Evolutionary conservation across 2,888 invertebrate genomes (phyloP), one percentile per base, ranked within the genome.

Genomic region (Ligdia adustata): DNA sequence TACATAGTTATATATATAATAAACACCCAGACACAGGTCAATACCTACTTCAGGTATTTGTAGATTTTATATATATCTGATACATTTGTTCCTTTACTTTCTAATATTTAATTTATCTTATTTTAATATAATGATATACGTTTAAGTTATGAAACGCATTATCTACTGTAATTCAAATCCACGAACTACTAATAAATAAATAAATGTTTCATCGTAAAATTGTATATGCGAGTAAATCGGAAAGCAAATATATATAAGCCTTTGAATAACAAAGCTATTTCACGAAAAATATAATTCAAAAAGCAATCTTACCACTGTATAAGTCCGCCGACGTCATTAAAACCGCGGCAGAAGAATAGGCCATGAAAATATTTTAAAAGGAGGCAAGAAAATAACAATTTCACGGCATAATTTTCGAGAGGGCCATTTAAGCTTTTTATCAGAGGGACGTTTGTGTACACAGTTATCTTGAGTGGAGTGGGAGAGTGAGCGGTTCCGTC

Each of bases 391-490:
- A 82, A 85, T 86, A 86, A 86, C 82, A 86, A 85, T 83, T 83
- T 77, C 66, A 66, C 62, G 65, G 80, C 75, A 85, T 85, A 85
- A 86, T 87, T 87, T 83, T 75, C 71, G 71, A 79, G 76, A 70
- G 67, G 77, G 78, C 79, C 82, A 81, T 83, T 85, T 83, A 75
- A 82, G 85, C 82, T 83, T 86, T 86, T 88, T 87, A 86, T 87
- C 88, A 81, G 78, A 61, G 66, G 61, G 69, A 81, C 79, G 77
- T 81, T 82, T 82, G 83, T 86, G 72, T 87, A 80, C 72, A 75
- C 83, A 86, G 85, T 79, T 79, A 84, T 82, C 82, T 82, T 71
- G 76, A 79, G 77, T 73, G 68, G 71, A 75, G 62, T 68, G 62
- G 69, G 69, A 77, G 79, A 75, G 33, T 33, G 26, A 24, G 27